Evolutionary conservation across 2,888 invertebrate genomes (phyloP), one percentile per base, ranked within the genome.

Genomic region (Caenorhabditis sp.): DNA sequence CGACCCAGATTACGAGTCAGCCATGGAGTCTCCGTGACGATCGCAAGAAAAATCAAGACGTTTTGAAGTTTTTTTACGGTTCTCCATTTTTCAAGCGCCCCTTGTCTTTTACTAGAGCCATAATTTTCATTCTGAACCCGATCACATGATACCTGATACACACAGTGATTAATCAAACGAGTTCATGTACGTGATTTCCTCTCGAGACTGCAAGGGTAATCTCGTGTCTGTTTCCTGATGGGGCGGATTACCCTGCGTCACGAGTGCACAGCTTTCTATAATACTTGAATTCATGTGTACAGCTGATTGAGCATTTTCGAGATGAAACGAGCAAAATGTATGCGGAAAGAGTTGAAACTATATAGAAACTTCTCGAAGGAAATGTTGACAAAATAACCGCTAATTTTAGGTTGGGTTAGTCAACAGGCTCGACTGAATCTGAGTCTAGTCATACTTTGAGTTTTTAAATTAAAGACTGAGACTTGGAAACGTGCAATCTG

Each of bases 181-280:
- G 6, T 10, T 38, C 38, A 12, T 38, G 14, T 51, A 66, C 47
- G 66, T 66, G 66, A 66, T 66, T 66, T 66, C 66, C 66, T 49
- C 28, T n/a, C 12, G 44, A 63, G 41, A 54, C 54, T 19, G 19
- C 35, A 44, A 63, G 44, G 63, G 24, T 63, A 63, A 63, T 63
- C 63, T 24, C 5, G 16, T 63, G 63, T 63, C 63, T 63, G 63
- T 63, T 63, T 63, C 63, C 44, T 44, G 22, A 51, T n/a, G 51
- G 10, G 24, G 24, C 8, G 63, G 63, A 63, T 63, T 63, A 63
- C 63, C 26, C 56, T 63, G 63, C 63, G 63, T 63, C 63, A 63
- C 63, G n/a, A 12, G 26, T 63, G 24, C n/a, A 44, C 26, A 26
- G 41, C 24, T 44, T 22, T 44, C 26, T 41, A 44, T 16, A 41